Evolutionary conservation across 2,113 vertebrate species (phyloP).

Genomic region (Bubo scandiacus): DNA sequence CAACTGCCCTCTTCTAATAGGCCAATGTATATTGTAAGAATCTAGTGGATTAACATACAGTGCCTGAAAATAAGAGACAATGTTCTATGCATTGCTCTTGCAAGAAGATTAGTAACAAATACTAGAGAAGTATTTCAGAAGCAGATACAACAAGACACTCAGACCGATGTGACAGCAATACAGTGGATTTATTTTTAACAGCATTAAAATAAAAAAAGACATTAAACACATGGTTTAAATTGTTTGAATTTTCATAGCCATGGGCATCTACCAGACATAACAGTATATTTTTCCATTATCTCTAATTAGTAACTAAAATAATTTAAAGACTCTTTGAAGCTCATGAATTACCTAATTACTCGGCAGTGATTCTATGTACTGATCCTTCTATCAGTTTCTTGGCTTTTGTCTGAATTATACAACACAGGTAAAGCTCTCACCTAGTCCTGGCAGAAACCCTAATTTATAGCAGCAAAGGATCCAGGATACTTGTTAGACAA

Average conservation of each 20-base stretch:
- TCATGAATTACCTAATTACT: neutral
- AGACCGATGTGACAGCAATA: neutral
- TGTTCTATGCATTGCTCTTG: neutral
- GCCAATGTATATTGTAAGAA: slow-evolving; percentile 92
- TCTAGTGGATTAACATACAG: slow-evolving; percentile 90
- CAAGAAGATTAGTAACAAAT: neutral
- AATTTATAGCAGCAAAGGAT: neutral
- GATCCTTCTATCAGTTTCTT: neutral
- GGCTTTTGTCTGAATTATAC: neutral
- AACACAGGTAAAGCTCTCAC: neutral
- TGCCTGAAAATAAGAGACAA: slow-evolving; percentile 74
- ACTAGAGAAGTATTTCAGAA: neutral
- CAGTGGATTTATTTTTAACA: neutral
- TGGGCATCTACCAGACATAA: neutral
- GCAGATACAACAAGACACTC: neutral
- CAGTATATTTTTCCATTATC: neutral
- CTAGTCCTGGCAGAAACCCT: neutral
- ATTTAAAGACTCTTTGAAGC: neutral
- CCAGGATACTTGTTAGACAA: neutral
- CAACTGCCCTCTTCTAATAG: slow-evolving; percentile 88
- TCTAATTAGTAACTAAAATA: neutral
- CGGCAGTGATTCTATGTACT: neutral
- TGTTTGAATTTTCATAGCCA: neutral
- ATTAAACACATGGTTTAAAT: neutral
- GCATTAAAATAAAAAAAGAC: neutral